Evolutionary conservation across 2,888 invertebrate species (phyloP), one percentile per base, ranked within the genome.

Genomic region (Orthosia cruda): DNA sequence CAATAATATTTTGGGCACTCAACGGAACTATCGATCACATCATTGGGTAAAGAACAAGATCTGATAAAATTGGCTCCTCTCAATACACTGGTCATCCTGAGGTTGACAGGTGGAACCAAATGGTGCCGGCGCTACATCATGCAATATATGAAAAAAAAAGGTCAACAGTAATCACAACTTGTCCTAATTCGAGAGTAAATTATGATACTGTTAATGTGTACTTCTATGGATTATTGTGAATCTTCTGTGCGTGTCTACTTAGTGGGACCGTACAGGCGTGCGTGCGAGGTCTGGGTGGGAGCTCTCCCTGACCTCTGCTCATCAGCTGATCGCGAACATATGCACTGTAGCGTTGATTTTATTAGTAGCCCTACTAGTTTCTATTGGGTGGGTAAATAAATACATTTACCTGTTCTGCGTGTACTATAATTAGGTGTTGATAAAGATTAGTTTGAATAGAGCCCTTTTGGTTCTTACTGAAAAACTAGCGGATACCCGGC

Each of bases 321-420:
- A n/a, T 70, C 79, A 70, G 71, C 47, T 75, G 58, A 59, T 79
- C 47, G 52, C 47, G 4, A 59, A 75, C 47, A 75, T 40, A 18
- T n/a, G 23, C 55, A 11, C 11, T 5, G 13, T 63, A 15, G 12
- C 50, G 26, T 74, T 63, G 54, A 54, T 49, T 59, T 45, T 32
- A 16, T 77, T 52, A 47, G 13, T 45, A n/a, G 3, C 7, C 52
- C 3, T 32, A 3, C 16, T n/a, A 13, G 23, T 49, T 58, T n/a
- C 7, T 12, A 3, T 63, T 40, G 7, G 32, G 15, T 32, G 5
- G 32, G 32, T 32, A 32, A 7, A 7, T 32, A 32, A 7, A 32
- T 32, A 32, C 7, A 32, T 32, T 32, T 32, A 32, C 32, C 32
- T 32, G 32, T 32, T 7, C 32, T 32, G 32, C 32, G 7, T 32